These are phyloP conservation scores for Microtus pennsylvanicus DNA, from an alignment of 2,113 vertebrate species.

Conservation along the genomic window DNA sequence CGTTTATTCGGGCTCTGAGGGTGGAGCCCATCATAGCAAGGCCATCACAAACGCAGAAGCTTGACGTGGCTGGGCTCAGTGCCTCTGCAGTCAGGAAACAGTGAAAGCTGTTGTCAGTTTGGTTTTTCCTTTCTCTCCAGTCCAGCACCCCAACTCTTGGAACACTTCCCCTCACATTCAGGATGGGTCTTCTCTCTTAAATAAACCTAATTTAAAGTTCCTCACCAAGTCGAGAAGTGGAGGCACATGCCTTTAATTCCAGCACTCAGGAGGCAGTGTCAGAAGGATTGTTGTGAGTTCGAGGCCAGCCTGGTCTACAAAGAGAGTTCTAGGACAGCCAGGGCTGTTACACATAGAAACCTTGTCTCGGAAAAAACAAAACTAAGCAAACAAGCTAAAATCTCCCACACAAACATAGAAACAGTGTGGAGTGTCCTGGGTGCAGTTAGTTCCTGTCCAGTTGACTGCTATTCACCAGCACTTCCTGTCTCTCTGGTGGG, in stretches of 20 bases:
- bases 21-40: neutral
- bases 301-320: too few relatives aligned
- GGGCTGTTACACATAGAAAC: too few relatives aligned
- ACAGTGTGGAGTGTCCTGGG: too few relatives aligned
- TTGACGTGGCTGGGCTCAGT: too few relatives aligned
- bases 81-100: neutral
- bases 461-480: neutral
- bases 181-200: neutral
- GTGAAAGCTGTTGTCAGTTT: neutral
- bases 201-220: neutral
- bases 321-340: too few relatives aligned
- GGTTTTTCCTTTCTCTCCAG: neutral
- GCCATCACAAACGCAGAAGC: neutral
- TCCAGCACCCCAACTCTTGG: too few relatives aligned
- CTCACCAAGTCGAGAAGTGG: neutral
- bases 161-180: neutral
- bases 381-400: too few relatives aligned
- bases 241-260: too few relatives aligned
- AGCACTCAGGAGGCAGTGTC: too few relatives aligned
- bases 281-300: too few relatives aligned
- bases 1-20: neutral
- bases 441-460: neutral
- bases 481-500: neutral
- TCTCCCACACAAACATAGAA: neutral
- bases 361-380: too few relatives aligned